Conservation (phyloP, 2,797 vertebrate species). For the Pipistrellus nathusii region DNA sequence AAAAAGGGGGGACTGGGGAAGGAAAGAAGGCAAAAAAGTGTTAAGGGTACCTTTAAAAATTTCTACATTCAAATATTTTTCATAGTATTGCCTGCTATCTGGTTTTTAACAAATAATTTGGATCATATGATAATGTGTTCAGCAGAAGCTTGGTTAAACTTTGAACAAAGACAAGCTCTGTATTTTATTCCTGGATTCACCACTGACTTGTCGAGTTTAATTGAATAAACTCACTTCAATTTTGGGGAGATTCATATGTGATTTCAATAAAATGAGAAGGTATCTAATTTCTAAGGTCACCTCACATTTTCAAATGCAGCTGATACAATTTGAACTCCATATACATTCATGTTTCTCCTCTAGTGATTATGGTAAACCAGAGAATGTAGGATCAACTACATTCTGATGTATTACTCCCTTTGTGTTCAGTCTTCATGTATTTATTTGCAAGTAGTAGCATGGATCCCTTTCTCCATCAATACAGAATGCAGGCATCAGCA, state of each 20-base stretch:
- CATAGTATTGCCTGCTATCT: background rate
- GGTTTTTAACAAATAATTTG: background rate
- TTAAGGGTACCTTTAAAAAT: background rate
- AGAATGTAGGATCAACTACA: background rate
- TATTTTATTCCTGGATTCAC: constrained; percentile 3
- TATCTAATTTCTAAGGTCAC: background rate
- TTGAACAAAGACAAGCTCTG: background rate
- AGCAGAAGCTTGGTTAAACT: background rate
- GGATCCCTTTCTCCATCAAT: too few relatives aligned
- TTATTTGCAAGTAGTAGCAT: background rate
- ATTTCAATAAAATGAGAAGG: background rate
- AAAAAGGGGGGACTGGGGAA: too few relatives aligned
- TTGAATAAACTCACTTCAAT: background rate
- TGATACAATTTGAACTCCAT: background rate
- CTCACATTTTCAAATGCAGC: background rate
- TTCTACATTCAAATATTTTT: background rate
- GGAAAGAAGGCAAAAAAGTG: background rate
- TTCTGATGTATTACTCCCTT: background rate
- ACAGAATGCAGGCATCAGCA: constrained; percentile 30
- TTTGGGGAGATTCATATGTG: background rate
- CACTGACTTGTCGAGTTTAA: background rate
- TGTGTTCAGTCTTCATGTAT: background rate
- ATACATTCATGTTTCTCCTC: background rate
- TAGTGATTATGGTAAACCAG: background rate
- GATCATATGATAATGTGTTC: background rate